phyloP scores from a whole-genome alignment of 2,797 vertebrate genomes.

The Sebastiscus albofasciatus region DNA sequence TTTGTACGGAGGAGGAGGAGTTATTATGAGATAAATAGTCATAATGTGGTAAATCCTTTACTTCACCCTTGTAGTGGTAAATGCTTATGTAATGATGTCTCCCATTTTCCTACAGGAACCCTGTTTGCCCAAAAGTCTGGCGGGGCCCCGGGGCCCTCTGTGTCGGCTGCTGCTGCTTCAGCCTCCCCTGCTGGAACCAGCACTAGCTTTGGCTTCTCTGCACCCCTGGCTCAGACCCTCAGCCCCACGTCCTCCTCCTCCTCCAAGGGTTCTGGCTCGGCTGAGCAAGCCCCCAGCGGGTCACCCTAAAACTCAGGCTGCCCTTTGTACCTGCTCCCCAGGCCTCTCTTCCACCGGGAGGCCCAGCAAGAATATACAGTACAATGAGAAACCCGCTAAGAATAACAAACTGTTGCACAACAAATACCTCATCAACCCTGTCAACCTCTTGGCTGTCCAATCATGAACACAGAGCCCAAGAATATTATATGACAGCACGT shows the following conservation, averaged over 20 bases:
- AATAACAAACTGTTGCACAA: constrained; percentile 84
- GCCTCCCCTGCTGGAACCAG: constrained; percentile 82
- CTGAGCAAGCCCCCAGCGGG: constrained; percentile 90
- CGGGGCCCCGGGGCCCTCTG: constrained; percentile 74
- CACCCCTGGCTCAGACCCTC: constrained; percentile 81
- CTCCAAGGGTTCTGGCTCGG: constrained; percentile 89
- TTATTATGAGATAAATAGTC: background rate
- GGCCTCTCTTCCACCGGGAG: constrained; percentile 53
- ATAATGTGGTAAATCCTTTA: background rate
- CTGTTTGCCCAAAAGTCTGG: constrained; percentile 95
- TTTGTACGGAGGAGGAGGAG: constrained; percentile 47
- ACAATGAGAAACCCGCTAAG: constrained; percentile 71
- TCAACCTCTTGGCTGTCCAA: constrained; percentile 78
- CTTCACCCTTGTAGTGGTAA: background rate
- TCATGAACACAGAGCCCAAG: constrained; percentile 69
- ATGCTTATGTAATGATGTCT: background rate
- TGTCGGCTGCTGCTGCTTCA: constrained; percentile 56
- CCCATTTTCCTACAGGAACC: constrained; percentile 82
- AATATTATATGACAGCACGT: constrained; percentile 56
- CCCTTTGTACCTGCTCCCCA: constrained; percentile 40
- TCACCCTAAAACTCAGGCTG: constrained; percentile 84
- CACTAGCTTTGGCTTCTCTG: constrained; percentile 80
- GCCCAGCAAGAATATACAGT: constrained; percentile 72
- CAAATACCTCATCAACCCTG: constrained; percentile 84
- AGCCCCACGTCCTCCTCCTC: constrained; percentile 89